Conservation (phyloP, 2,113 vertebrate genomes). For the Psephotus haematonotus region DNA sequence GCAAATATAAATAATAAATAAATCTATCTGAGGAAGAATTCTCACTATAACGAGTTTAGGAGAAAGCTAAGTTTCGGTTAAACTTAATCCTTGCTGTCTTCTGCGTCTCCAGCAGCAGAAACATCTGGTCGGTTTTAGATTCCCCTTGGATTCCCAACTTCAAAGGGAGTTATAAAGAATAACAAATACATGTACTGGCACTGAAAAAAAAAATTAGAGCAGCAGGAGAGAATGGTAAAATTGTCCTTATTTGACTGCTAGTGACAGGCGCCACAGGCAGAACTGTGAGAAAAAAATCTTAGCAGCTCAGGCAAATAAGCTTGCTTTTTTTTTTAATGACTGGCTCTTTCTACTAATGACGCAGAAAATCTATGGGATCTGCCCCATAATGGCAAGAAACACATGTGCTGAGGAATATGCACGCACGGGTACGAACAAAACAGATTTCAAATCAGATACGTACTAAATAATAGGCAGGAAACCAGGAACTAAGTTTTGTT, state of each 20-base stretch:
- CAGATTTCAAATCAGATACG: conserved; percentile 41
- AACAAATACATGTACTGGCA: conserved; percentile 85
- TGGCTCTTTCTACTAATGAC: conserved; percentile 46
- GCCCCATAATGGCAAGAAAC: conserved; percentile 25
- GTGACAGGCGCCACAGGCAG: conserved; percentile 80
- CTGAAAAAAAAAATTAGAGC: conserved; percentile 77
- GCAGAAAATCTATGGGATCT: conserved; percentile 57
- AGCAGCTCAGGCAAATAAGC: conserved; percentile 71
- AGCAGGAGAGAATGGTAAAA: conserved; percentile 83
- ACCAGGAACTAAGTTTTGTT: conserved; percentile 35
- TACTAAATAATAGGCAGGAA: conserved; percentile 40
- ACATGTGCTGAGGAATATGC: conserved; percentile 27
- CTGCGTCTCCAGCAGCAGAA: conserved; percentile 77
- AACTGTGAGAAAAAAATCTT: conserved; percentile 73
- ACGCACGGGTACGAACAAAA: conserved; percentile 25
- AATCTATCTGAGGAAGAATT: conserved; percentile 60
- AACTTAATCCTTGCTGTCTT: conserved; percentile 79
- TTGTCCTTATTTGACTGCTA: conserved; percentile 85
- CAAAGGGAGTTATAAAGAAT: conserved; percentile 86
- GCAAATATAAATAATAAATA: conserved; percentile 75
- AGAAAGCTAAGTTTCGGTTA: conserved; percentile 75
- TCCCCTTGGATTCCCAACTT: conserved; percentile 86
- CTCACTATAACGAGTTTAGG: conserved; percentile 62
- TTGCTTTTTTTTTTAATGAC: conserved; percentile 49
- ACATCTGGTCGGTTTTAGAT: conserved; percentile 86